phyloP scores from a whole-genome alignment of 2,113 vertebrate genomes.

The Oncorhynchus masou region DNA sequence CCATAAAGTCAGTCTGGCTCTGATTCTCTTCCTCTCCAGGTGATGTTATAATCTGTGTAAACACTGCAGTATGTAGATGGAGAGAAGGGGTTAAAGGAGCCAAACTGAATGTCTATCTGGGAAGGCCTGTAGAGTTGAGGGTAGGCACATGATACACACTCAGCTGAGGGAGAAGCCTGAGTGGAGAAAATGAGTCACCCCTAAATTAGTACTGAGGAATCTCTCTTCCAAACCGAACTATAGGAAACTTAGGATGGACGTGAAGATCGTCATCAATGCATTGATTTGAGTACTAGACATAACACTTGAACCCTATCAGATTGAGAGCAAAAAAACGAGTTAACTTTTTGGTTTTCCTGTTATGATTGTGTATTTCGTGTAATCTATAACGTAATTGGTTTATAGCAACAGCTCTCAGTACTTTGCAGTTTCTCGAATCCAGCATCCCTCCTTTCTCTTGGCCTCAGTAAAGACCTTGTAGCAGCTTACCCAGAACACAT shows the following conservation, averaged over 20 bases:
- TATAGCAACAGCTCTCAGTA: no score
- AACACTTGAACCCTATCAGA: not conserved
- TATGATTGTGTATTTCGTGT: not conserved
- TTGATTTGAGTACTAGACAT: not conserved
- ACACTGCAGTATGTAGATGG: conserved; percentile 9
- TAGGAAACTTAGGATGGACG: not conserved
- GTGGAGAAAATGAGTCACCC: conserved; percentile 70
- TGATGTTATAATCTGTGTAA: conserved; percentile 27
- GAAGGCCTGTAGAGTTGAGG: not conserved
- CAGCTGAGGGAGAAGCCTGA: conserved; percentile 35
- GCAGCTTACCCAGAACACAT: not conserved
- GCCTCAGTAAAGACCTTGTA: not conserved
- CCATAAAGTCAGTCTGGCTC: conserved; percentile 27
- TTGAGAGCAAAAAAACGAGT: not conserved
- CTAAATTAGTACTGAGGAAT: conserved; percentile 20
- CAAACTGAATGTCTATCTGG: conserved; percentile 14
- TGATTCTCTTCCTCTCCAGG: conserved; percentile 3
- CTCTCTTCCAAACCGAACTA: not conserved
- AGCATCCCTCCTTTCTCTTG: not conserved
- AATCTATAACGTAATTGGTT: conserved; percentile 26
- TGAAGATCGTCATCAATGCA: no score
- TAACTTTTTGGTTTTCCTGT: no score
- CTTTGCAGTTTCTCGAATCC: not conserved
- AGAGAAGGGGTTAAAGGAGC: not conserved
- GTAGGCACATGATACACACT: conserved; percentile 19